phyloP scores from a whole-genome alignment of 2,888 invertebrate species.

The Ormyrus rosae region DNA sequence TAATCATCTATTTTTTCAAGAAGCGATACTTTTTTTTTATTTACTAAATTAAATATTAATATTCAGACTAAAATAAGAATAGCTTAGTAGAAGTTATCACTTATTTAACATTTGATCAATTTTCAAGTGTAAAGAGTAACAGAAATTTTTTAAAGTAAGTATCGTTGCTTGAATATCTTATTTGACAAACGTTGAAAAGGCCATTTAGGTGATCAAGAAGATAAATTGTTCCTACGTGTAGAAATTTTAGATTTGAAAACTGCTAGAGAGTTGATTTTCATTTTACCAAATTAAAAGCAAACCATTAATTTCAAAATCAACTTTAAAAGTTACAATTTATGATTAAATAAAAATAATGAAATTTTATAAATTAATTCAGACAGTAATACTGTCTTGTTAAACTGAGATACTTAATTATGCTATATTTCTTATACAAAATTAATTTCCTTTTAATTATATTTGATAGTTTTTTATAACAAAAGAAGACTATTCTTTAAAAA shows the following conservation, averaged over 20 bases:
- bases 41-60: too few relatives aligned
- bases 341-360: neutral
- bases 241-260: neutral
- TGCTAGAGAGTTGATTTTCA: slow-evolving; percentile 10
- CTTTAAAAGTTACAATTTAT: neutral
- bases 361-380: neutral
- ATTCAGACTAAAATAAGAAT: too few relatives aligned
- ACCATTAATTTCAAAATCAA: neutral
- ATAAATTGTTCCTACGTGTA: slow-evolving; percentile 40
- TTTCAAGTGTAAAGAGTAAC: neutral
- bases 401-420: too few relatives aligned
- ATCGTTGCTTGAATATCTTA: neutral
- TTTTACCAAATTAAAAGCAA: neutral
- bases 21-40: too few relatives aligned
- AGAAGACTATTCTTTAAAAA: too few relatives aligned
- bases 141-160: slow-evolving; percentile 18
- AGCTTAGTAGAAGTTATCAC: too few relatives aligned
- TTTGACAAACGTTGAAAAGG: slow-evolving; percentile 56
- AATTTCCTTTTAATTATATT: too few relatives aligned
- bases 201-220: slow-evolving; percentile 75
- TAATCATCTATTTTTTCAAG: too few relatives aligned
- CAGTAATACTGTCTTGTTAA: too few relatives aligned
- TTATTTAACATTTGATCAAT: too few relatives aligned
- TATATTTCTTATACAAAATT: too few relatives aligned
- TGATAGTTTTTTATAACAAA: too few relatives aligned